Conservation (phyloP, 2,113 vertebrate species). For the Chaenogobius annularis region DNA sequence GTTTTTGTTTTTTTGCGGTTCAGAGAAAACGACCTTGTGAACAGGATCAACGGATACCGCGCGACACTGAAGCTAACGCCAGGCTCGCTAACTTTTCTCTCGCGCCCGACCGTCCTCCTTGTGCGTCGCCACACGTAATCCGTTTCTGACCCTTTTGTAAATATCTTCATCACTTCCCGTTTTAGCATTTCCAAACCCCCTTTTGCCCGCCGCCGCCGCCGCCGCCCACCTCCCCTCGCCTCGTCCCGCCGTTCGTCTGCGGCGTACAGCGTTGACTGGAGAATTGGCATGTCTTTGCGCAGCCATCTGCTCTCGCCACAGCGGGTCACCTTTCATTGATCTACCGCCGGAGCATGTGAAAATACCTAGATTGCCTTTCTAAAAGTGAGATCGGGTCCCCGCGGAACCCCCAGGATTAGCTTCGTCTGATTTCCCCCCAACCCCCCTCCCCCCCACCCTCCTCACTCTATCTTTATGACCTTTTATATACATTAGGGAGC, state of each 20-base stretch:
- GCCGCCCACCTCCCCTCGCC: background rate
- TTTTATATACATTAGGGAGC: slow-evolving; percentile 42
- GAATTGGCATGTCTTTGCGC: slow-evolving; percentile 47
- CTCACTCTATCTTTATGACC: slow-evolving; percentile 58
- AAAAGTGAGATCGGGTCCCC: slow-evolving; percentile 41
- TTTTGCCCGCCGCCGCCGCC: background rate
- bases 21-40: too few species aligned
- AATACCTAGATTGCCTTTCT: slow-evolving; percentile 58
- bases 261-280: background rate
- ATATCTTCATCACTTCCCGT: background rate
- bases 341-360: slow-evolving; percentile 34
- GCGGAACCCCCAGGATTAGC: slow-evolving; percentile 43
- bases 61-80: too few species aligned
- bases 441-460: background rate
- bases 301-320: slow-evolving; percentile 34
- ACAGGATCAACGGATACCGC: too few species aligned
- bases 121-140: background rate
- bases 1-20: too few species aligned
- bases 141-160: background rate
- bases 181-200: background rate
- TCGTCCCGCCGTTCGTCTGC: slow-evolving; percentile 1
- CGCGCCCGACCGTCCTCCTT: background rate
- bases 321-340: slow-evolving; percentile 67
- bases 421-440: slow-evolving; percentile 13
- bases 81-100: too few species aligned